Conservation (phyloP, 2,888 invertebrate genomes). For the Prenolepis imparis region DNA sequence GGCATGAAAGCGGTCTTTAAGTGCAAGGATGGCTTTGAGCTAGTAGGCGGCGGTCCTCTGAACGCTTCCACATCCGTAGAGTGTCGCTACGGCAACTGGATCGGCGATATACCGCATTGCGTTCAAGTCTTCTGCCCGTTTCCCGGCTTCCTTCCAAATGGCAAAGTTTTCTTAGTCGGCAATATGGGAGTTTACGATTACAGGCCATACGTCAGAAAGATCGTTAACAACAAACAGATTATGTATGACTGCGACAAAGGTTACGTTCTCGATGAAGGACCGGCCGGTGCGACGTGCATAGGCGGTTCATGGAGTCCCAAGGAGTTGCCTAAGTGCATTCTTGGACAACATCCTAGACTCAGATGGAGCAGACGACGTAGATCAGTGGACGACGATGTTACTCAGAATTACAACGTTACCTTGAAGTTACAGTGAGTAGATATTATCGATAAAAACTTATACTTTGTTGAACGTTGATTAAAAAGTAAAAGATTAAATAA, state of each 20-base stretch:
- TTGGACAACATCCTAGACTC: constrained; percentile 95
- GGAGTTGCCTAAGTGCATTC: constrained; percentile 94
- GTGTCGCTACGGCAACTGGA: constrained; percentile 98
- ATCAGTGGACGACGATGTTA: constrained; percentile 84
- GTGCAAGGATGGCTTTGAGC: constrained; percentile 96
- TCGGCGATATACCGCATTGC: constrained; percentile 94
- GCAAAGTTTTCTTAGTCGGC: constrained; percentile 96
- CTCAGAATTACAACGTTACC: constrained; percentile 63
- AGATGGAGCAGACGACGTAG: constrained; percentile 92
- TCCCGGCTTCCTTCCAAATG: constrained; percentile 95
- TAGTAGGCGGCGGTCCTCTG: constrained; percentile 90
- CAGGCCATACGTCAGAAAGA: constrained; percentile 96
- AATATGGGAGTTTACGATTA: constrained; percentile 99
- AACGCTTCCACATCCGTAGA: constrained; percentile 91
- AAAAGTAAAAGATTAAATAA: not conserved
- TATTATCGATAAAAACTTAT: constrained; percentile 65
- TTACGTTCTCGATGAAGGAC: constrained; percentile 94
- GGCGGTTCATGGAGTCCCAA: constrained; percentile 97
- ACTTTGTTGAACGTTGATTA: not conserved
- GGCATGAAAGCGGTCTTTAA: constrained; percentile 97
- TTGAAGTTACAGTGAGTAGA: constrained; percentile 33
- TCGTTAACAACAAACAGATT: constrained; percentile 96
- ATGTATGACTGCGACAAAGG: constrained; percentile 98
- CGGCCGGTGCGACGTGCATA: constrained; percentile 96
- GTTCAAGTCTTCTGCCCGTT: constrained; percentile 95